Percentiles rank a stretch among this genome's conserved stretches.
Conservation (phyloP, 2,888 invertebrate species). For the Scaptomyza flava region DNA sequence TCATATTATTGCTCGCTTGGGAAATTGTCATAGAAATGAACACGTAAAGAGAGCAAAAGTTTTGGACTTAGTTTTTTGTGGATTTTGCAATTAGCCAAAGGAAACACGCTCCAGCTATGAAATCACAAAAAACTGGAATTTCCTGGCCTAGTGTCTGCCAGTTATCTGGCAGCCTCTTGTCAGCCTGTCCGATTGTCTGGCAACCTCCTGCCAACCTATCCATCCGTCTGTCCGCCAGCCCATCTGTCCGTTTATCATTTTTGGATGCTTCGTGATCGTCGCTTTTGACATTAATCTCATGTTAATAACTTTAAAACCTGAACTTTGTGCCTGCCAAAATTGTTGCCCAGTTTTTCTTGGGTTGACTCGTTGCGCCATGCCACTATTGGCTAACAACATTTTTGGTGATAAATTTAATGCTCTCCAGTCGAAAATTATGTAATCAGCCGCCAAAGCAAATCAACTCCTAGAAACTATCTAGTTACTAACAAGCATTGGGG, state of each 20-base stretch:
- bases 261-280: constrained; percentile 50
- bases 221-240: background rate
- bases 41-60: constrained; percentile 51
- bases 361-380: constrained; percentile 23
- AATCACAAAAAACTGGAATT: constrained; percentile 47
- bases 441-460: constrained; percentile 42
- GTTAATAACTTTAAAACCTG: constrained; percentile 48
- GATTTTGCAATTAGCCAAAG: constrained; percentile 70
- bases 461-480: constrained; percentile 18
- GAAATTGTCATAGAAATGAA: constrained; percentile 52
- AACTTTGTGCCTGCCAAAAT: constrained; percentile 41
- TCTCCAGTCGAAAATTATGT: constrained; percentile 46
- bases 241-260: constrained; percentile 18
- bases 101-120: constrained; percentile 56
- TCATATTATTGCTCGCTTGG: constrained; percentile 50
- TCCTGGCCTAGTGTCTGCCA: constrained; percentile 47
- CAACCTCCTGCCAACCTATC: constrained; percentile 16
- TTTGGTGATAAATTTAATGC: constrained; percentile 32
- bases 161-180: constrained; percentile 10
- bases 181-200: constrained; percentile 17
- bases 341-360: constrained; percentile 6
- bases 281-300: constrained; percentile 65
- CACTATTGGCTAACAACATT: constrained; percentile 11
- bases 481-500: constrained; percentile 30
- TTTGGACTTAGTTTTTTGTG: constrained; percentile 23